Base-by-base conservation (phyloP, 2,888 invertebrate genomes). In the Hypselothyrea guttata region DNA sequence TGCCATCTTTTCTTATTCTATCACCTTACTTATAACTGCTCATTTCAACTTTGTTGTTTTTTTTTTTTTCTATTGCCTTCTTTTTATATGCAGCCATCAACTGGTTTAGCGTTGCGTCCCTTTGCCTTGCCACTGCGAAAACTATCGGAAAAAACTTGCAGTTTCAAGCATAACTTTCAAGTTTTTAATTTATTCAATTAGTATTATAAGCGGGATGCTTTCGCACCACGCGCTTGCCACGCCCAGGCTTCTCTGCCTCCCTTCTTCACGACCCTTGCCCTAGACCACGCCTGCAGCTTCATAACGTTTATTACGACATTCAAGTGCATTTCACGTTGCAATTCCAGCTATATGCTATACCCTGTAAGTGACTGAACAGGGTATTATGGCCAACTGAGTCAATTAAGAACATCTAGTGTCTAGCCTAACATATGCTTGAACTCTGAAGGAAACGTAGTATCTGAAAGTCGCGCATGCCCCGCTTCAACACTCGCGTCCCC, bases 141-240 rank as follows among this genome's bases (percentile, higher is more conserved):
- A 33, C 15, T 8, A 8, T 3, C 4, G 22, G 8, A 53, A 67
- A 45, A 45, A 48, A 52, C 38, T 57, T 57, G 2, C 11, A 52
- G 34, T 58, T 52, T 48, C 34, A 35, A 31, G 41, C 51, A 53
- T 41, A 64, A 56, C 49, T 69, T 53, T 54, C 40, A 78, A 83
- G 75, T 83, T 76, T 75, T 71, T 71, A 78, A 75, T 78, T 78
- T 72, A 83, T 78, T 75, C 72, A 76, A 76, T 76, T 79, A 75
- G 79, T 54, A 65, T 68, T 78, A 78, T 75, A 62, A 71, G 64
- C 57, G 59, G 4, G 64, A 28, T 63, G 48, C 52, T 53, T 75
- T 76, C 46, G 28, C 58, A 44, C 52, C 68, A 31, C 61, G 58
- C 62, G 49, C 27, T 15, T 11, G 22, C 28, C 16, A 7, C 49